Conservation (phyloP, 2,888 invertebrate species). For the Drosophila monieri region DNA sequence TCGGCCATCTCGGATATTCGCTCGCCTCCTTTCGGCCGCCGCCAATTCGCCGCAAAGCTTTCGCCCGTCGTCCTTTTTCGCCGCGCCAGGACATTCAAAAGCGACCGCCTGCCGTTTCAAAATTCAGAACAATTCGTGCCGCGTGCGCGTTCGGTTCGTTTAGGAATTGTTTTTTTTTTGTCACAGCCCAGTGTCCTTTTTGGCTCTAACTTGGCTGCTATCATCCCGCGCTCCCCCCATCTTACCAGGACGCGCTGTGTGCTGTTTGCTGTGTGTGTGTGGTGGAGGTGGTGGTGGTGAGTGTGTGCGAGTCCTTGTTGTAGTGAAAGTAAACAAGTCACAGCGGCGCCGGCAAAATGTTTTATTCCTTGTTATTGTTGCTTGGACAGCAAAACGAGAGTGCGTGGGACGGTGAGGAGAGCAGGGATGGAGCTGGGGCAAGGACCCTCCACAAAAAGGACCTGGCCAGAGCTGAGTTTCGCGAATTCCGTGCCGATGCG, state of each 20-base stretch:
- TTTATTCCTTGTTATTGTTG: conserved; percentile 33
- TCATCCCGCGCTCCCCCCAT: background rate
- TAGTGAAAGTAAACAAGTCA: conserved; percentile 69
- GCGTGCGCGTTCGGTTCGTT: conserved; percentile 78
- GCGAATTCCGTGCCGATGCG: conserved; percentile 16
- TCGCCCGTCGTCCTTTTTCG: conserved; percentile 24
- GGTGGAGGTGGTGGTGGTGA: no score
- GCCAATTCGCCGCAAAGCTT: conserved; percentile 65
- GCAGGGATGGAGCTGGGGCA: background rate
- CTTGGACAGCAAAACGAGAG: conserved; percentile 22
- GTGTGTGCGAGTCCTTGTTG: conserved; percentile 19
- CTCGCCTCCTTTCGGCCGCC: background rate
- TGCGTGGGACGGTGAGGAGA: background rate
- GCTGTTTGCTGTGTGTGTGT: conserved; percentile 8
- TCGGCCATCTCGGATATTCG: conserved; percentile 4
- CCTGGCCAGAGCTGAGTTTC: background rate
- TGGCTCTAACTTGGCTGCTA: background rate
- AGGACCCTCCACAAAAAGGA: background rate
- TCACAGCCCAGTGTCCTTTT: background rate
- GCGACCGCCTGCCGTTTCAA: conserved; percentile 47
- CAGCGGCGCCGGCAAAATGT: conserved; percentile 59
- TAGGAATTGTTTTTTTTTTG: conserved; percentile 5
- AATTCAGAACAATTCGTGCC: conserved; percentile 72
- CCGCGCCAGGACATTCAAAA: conserved; percentile 54
- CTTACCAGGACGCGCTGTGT: conserved; percentile 9